These are phyloP conservation scores for Venustoraphidia nigricollis DNA, from an alignment of 2,888 invertebrate genomes.

Conservation along the genomic window DNA sequence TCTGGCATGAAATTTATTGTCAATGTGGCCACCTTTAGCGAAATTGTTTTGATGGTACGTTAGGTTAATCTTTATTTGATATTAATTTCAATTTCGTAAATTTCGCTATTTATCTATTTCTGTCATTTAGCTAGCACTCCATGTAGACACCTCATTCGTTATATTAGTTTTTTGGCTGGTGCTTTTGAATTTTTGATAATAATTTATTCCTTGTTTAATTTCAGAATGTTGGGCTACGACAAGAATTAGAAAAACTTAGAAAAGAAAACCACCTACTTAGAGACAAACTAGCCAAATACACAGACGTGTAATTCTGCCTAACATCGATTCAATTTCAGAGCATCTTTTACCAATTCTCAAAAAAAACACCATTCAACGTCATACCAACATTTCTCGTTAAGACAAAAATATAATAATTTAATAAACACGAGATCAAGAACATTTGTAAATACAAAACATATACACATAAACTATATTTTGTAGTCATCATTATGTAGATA, in stretches of 20 bases:
- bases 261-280: slow-evolving; percentile 81
- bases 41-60: no score
- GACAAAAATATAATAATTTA: no score
- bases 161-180: neutral
- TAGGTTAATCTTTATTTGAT: no score
- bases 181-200: neutral
- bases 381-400: no score
- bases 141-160: no score
- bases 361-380: no score
- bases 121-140: no score
- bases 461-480: slow-evolving; percentile 24
- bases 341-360: no score
- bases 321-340: neutral
- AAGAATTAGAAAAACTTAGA: slow-evolving; percentile 80
- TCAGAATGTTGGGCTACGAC: slow-evolving; percentile 78
- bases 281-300: slow-evolving; percentile 78
- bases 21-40: no score
- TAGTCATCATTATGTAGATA: slow-evolving; percentile 23
- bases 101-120: no score
- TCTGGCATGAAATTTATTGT: no score
- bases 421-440: slow-evolving; percentile 13
- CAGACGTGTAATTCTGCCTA: slow-evolving; percentile 48
- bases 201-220: slow-evolving; percentile 18
- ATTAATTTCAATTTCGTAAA: no score
- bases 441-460: slow-evolving; percentile 26